Percentiles rank a stretch among this genome's conserved stretches.
Conservation (phyloP, 2,113 vertebrate species). For the Narcine bancroftii region DNA sequence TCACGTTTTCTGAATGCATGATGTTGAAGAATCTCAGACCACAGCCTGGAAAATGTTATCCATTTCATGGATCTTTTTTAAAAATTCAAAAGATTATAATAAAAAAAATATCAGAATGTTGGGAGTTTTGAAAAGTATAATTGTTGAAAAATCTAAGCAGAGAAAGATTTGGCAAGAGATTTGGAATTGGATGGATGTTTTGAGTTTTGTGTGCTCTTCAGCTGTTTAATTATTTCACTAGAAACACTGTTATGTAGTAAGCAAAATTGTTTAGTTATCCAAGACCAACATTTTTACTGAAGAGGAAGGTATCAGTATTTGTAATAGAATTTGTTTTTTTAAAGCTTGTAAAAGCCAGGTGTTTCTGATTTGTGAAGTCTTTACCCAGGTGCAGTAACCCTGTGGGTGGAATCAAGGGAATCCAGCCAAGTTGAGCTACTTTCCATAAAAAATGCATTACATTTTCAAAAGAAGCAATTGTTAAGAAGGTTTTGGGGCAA, state of each 20-base stretch:
- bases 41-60: neutral
- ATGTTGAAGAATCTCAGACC: neutral
- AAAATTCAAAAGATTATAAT: neutral
- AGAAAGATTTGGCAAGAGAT: neutral
- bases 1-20: neutral
- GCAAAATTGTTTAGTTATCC: conserved; percentile 30
- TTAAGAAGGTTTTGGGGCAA: conserved; percentile 38
- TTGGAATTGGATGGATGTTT: neutral
- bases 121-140: neutral
- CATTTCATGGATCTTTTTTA: neutral
- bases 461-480: conserved; percentile 39
- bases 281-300: conserved; percentile 22
- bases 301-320: neutral
- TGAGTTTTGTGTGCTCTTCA: neutral
- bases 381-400: conserved; percentile 42
- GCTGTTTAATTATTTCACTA: conserved; percentile 35
- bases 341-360: conserved; percentile 40
- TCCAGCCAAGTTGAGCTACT: conserved; percentile 41
- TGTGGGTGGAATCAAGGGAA: conserved; percentile 43
- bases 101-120: neutral
- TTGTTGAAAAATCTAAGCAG: neutral
- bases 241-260: conserved; percentile 20
- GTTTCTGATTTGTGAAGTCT: conserved; percentile 40
- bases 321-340: conserved; percentile 35
- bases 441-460: conserved; percentile 40